Evolutionary conservation across 2,113 vertebrate species (phyloP), one percentile per base, ranked within the genome.

Genomic region (Calidris pygmaea): DNA sequence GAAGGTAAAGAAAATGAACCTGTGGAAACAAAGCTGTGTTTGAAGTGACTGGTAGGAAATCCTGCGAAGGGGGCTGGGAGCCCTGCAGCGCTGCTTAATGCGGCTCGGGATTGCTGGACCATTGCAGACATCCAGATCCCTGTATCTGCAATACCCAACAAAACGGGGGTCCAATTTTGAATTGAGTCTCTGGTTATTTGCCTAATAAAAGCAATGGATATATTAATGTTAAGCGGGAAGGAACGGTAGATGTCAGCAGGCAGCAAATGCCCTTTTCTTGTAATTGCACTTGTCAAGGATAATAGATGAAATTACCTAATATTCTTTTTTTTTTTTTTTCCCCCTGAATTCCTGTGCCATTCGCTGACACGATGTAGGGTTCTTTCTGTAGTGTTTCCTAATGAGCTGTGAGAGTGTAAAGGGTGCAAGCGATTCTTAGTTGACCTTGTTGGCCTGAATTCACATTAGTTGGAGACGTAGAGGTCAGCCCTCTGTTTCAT

Each of bases 401-500:
- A 74, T 17, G 48, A 63, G 22, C 89, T 94, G 47, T 43, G 84
- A 84, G 52, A 88, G 74, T 30, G 62, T 41, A 53, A 87, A 86
- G 88, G 48, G 84, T 95, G 50, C 67, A 85, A 65, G 76, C 41
- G 67, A 27, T 86, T 93, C 91, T 89, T 55, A 48, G 52, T 81
- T 48, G 55, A 56, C 87, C 56, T 35, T 16, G 6, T 29, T 96
- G 79, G 90, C 91, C 73, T 65, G 74, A 66, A 70, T 85, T 96
- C 85, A 29, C 2, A 0, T 77, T 82, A 89, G 66, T 20, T 47
- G 53, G 52, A 94, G 60, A 43, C 3, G 1, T 3, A 43, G 95
- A 60, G 83, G 75, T 88, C 71, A 83, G 59, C 84, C 77, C 92
- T 91, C 95, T 97, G 93, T 89, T 97, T 97, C 78, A n/a, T 76